A percentile compares a stretch with the other conserved stretches of the same genome.
phyloP scores from a whole-genome alignment of 1,140 invertebrate genomes.

The Sycophaga agraensis region DNA sequence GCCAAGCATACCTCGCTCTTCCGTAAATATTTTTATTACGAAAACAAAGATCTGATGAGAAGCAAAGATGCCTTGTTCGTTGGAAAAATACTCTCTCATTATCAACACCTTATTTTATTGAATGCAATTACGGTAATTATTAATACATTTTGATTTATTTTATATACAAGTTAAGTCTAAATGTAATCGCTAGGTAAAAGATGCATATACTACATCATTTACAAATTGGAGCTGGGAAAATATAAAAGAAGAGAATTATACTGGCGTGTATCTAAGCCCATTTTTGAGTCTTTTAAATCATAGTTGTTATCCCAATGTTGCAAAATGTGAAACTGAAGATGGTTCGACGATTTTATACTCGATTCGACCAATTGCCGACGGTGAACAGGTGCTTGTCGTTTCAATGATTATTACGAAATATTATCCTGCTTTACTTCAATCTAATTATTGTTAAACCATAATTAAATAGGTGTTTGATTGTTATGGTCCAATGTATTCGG shows the following conservation, averaged over 20 bases:
- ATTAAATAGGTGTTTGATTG: constrained; percentile 6
- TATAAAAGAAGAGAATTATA: constrained; percentile 5
- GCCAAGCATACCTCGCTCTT: constrained; percentile 18
- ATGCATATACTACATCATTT: neutral
- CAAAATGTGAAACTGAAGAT: constrained; percentile 9
- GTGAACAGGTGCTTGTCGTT: constrained; percentile 14
- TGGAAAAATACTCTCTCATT: constrained; percentile 18
- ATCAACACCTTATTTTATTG: constrained; percentile 12
- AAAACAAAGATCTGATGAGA: neutral
- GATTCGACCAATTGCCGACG: constrained; percentile 11
- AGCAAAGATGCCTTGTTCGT: constrained; percentile 21
- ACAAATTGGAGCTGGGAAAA: constrained; percentile 16
- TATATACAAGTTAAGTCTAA: neutral
- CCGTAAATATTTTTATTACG: constrained; percentile 8
- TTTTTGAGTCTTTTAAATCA: constrained; percentile 22
- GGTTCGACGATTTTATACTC: constrained; percentile 6
- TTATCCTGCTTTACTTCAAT: too few species aligned
- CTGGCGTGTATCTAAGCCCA: constrained; percentile 7
- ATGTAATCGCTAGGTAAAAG: constrained; percentile 4
- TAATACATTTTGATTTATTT: neutral
- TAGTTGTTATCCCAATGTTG: constrained; percentile 21
- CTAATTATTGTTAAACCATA: too few species aligned
- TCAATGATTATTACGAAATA: too few species aligned
- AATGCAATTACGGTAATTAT: constrained; percentile 8
- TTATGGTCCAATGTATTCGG: constrained; percentile 13